A percentile compares a stretch with the other conserved stretches of the same genome.
phyloP scores from a whole-genome alignment of 2,888 invertebrate species.

The Hyposoter didymator region DNA sequence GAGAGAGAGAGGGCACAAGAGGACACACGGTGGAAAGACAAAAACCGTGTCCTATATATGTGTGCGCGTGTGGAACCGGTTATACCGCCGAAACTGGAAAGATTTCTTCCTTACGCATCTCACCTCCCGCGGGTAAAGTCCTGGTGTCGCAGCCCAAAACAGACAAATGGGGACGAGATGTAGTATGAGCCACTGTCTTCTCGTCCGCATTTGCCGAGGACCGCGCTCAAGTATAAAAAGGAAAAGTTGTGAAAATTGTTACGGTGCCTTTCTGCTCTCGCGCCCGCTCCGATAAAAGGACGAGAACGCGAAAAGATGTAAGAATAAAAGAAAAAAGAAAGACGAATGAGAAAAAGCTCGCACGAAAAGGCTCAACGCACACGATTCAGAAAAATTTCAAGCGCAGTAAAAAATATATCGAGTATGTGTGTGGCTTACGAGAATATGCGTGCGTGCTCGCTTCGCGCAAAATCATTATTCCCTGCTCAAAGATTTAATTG shows the following conservation, averaged over 20 bases:
- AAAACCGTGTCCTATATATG: slow-evolving; percentile 42
- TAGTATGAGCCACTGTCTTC: slow-evolving; percentile 73
- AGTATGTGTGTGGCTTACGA: slow-evolving; percentile 18
- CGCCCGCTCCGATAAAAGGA: slow-evolving; percentile 58
- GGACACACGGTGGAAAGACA: slow-evolving; percentile 50
- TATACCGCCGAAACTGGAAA: slow-evolving; percentile 81
- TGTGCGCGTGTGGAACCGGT: slow-evolving; percentile 76
- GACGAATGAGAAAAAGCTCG: slow-evolving; percentile 5
- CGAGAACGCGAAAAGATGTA: background rate
- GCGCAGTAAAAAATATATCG: slow-evolving; percentile 18
- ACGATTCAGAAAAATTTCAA: background rate
- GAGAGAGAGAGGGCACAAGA: slow-evolving; percentile 3
- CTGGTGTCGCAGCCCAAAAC: slow-evolving; percentile 75
- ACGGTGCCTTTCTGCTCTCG: slow-evolving; percentile 11
- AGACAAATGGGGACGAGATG: slow-evolving; percentile 81
- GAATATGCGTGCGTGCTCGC: slow-evolving; percentile 58
- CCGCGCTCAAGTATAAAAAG: slow-evolving; percentile 72
- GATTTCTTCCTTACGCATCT: slow-evolving; percentile 79
- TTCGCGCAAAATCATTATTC: slow-evolving; percentile 63
- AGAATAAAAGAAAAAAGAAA: slow-evolving; percentile 21
- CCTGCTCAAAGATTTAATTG: slow-evolving; percentile 66
- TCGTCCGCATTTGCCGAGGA: slow-evolving; percentile 14
- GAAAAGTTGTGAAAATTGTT: slow-evolving; percentile 75
- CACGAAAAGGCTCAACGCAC: slow-evolving; percentile 16
- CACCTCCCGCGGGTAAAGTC: slow-evolving; percentile 42